Percentiles rank a stretch among this genome's conserved stretches.
phyloP scores from a whole-genome alignment of 2,888 invertebrate genomes.

The Steromphala cineraria region DNA sequence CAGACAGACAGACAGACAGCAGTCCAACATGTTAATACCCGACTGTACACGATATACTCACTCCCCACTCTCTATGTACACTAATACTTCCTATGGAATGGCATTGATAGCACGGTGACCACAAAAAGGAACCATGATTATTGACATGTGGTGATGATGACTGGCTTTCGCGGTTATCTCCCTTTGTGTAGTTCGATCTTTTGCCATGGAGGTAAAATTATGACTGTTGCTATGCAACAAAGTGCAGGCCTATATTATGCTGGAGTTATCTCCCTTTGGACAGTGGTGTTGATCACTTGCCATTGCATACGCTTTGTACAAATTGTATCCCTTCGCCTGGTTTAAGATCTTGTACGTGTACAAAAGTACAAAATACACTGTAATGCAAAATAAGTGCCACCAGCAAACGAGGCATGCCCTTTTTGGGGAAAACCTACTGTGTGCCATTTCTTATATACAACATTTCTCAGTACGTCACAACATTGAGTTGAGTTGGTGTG shows the following conservation, averaged over 20 bases:
- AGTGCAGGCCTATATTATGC: neutral
- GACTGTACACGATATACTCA: neutral
- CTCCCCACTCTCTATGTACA: neutral
- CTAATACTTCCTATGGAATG: conserved; percentile 28
- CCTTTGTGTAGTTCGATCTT: conserved; percentile 8
- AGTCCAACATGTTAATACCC: no score
- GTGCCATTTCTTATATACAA: conserved; percentile 6
- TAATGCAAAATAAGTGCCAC: neutral
- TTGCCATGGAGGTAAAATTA: neutral
- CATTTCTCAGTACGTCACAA: neutral
- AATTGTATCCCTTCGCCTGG: neutral
- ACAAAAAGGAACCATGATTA: neutral
- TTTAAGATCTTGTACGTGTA: neutral
- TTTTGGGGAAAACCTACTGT: neutral
- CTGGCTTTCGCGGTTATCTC: conserved; percentile 10
- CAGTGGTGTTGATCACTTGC: neutral
- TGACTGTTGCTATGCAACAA: neutral
- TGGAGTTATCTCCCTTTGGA: neutral
- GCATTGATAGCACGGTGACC: neutral
- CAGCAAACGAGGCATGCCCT: neutral
- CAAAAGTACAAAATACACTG: conserved; percentile 10
- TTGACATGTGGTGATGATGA: conserved; percentile 11
- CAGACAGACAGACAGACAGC: no score
- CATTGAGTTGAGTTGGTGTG: conserved; percentile 5
- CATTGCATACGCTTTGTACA: neutral